Evolutionary conservation across 1,140 invertebrate species (phyloP).

Genomic region (Ostrea edulis): DNA sequence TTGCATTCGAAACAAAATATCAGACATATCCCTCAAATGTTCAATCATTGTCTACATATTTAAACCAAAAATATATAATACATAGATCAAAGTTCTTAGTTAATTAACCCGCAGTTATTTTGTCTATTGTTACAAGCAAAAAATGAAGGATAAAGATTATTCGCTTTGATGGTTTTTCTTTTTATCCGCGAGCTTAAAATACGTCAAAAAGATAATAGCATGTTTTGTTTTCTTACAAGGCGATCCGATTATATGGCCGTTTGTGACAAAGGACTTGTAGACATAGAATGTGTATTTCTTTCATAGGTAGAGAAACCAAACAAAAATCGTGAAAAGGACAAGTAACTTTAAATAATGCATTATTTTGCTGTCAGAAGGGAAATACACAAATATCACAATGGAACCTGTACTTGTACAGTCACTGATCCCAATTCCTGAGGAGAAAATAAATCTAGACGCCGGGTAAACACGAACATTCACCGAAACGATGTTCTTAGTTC

Average conservation of each 20-base stretch:
- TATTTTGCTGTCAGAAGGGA: not conserved
- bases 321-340: not conserved
- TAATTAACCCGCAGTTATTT: not conserved
- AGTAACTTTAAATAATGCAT: not conserved
- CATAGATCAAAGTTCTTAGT: not conserved
- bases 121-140: not conserved
- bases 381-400: not conserved
- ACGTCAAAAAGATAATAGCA: not conserved
- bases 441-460: not conserved
- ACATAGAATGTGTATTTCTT: conserved; percentile 3
- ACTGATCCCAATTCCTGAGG: not conserved
- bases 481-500: not conserved
- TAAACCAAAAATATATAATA: not conserved
- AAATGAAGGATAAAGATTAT: conserved; percentile 7
- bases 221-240: conserved; percentile 27
- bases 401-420: not conserved
- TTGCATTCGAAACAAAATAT: not conserved
- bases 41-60: not conserved
- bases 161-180: not conserved
- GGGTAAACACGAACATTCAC: not conserved
- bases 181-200: not conserved
- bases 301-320: not conserved
- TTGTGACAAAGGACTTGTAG: not conserved
- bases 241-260: conserved; percentile 21
- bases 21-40: not conserved